Evolutionary conservation across 2,113 vertebrate species (phyloP).

Genomic region (Pongo abelii): DNA sequence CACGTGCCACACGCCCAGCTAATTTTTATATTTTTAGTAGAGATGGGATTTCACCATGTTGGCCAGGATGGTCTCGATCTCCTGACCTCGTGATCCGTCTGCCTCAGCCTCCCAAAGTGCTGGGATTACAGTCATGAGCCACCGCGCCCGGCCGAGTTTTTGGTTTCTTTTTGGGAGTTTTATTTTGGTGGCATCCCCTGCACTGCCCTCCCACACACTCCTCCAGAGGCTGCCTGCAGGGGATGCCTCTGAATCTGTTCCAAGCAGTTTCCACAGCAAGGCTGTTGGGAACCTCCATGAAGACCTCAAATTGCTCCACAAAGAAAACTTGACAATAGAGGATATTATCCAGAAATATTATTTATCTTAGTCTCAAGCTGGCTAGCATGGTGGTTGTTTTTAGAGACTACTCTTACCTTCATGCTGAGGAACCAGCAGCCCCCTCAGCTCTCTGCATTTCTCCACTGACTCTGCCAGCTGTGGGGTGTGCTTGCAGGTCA

Average conservation of each 20-base stretch:
- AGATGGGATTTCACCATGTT: no score
- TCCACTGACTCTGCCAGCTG: no score
- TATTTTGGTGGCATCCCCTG: background rate
- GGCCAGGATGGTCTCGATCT: no score
- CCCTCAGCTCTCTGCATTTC: background rate
- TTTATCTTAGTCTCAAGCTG: background rate
- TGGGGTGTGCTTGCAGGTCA: background rate
- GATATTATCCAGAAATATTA: background rate
- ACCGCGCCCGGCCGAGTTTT: fast-evolving
- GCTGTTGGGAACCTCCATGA: background rate
- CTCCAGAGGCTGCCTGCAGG: background rate
- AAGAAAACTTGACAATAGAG: background rate
- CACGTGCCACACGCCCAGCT: no score
- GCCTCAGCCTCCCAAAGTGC: no score
- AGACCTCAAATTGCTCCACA: background rate
- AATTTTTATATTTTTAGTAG: no score
- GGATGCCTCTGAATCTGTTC: background rate
- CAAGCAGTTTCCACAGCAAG: background rate
- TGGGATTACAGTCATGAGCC: no score
- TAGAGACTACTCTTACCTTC: background rate
- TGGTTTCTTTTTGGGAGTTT: background rate
- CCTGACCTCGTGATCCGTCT: fast-evolving
- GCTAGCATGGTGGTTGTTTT: background rate
- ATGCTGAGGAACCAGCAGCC: background rate
- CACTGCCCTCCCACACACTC: background rate